Evolutionary conservation across 2,797 vertebrate genomes (phyloP), one percentile per base, ranked within the genome.

Genomic region (Benthosema pterotum): DNA sequence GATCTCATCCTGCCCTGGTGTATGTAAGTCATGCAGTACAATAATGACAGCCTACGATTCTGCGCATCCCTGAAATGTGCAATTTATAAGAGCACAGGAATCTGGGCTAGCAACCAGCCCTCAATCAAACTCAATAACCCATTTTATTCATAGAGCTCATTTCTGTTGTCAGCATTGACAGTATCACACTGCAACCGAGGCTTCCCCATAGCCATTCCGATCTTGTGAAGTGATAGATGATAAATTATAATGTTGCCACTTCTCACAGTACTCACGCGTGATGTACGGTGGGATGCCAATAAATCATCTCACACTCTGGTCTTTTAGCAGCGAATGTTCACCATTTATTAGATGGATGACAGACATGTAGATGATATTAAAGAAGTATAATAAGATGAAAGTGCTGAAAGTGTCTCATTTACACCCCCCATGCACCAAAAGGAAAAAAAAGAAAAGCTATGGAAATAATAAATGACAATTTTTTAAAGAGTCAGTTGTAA

Each of bases 181-280:
- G 79, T 71, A 69, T 75, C 71, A 67, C 66, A 45, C 74, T 57
- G 63, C 69, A 75, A 69, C 72, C 56, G 58, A 77, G 75, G 70
- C 74, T 80, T 83, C 76, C 76, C 68, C 74, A 80, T 77, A 60
- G 83, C 83, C 72, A 71, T 71, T 63, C 69, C 79, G 80, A 85
- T 81, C 76, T 68, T 64, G 65, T 50, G 48, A 65, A 86, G 73
- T 85, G 84, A 90, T 88, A 82, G 83, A 88, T 85, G 60, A 85
- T 88, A 79, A 89, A 87, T 91, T 86, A 87, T 79, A 80, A 84
- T 87, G 74, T 84, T 80, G 66, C 75, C 76, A 81, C 74, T 63
- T 79, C 70, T 72, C 57, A 74, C 82, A 66, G 83, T 78, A 80
- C 71, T 70, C 71, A 59, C 64, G 64, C 71, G 74, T 87, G 83